Base-by-base conservation (phyloP, 2,888 invertebrate species). In the Epirrita christyi region DNA sequence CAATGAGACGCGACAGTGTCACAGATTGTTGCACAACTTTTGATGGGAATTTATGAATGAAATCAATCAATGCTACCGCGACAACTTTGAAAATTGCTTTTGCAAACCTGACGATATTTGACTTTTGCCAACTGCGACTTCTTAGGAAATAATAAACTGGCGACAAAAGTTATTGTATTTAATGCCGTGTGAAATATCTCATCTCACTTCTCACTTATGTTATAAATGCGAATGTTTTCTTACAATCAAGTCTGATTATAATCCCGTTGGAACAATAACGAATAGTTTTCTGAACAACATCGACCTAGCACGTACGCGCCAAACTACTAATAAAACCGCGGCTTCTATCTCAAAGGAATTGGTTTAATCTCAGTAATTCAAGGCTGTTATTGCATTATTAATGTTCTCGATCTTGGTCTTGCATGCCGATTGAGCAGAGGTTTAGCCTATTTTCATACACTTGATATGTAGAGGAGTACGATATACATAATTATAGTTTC, bases 351-450 rank as follows among this genome's bases (percentile, higher is more conserved):
- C 54, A 27, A 37, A 55, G 42, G 44, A 57, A 58, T 63, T 61
- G 67, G 70, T 68, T 66, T 70, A 66, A 74, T 78, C 71, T 72
- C 67, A 66, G 71, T 65, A 64, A 68, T 71, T 75, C 76, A 76
- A 80, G 76, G 75, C 65, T 63, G 57, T 63, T 73, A 58, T 72
- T 81, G 76, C 76, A 80, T 80, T 83, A 80, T 76, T 77, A 78
- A 81, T 84, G 68, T 68, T 68, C 67, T 63, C 68, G 61, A 45
- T 55, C 42, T 40, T 36, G 34, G 28, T 38, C 41, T 49, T 50
- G 37, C 59, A 51, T 40, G 34, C 40, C 38, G 32, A 55, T 44
- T 59, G 51, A 44, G 28, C 14, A 49, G 32, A 15, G 27, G 38
- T 2, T 36, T 5, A 46, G 38, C 44, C 44, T 49, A 44, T 55